Base-by-base conservation (phyloP, 2,113 vertebrate species). In the Syngnathoides biaculeatus region DNA sequence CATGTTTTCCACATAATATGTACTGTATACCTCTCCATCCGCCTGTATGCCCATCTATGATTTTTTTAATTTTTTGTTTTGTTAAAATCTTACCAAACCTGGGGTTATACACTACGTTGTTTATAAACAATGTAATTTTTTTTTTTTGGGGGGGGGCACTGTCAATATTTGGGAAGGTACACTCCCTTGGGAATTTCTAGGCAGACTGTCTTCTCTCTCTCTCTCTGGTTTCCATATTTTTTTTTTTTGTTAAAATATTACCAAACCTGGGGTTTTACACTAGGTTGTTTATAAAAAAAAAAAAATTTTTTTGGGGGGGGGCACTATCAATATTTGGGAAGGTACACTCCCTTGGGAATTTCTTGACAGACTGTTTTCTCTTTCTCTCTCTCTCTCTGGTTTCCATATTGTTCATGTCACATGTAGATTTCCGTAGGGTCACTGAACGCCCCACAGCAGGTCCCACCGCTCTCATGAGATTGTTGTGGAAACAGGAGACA, bases 381-480 rank as follows among this genome's bases (percentile, higher is more conserved):
- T 57, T 53, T 40, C 62, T 48, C 53, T 17, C n/a, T n/a, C n/a
- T n/a, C n/a, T n/a, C n/a, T n/a, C n/a, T n/a, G n/a, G 10, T 30
- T 13, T 27, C 55, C 53, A 9, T 64, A 42, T 59, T 22, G 48
- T 48, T 47, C 45, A 42, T 60, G 20, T n/a, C 58, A 56, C 71
- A 45, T 26, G 27, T 20, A 40, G 11, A 40, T 40, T 64, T 79
- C 81, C 78, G 66, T 53, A 47, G 69, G 67, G 63, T 38, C 67
- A 50, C 47, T 5, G 9, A 73, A 64, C 53, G 74, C 61, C 60
- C 72, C 65, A 80, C 50, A 83, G 74, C n/a, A 38, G 67, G 60
- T 77, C 69, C 47, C 71, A 75, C 71, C 59, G 73, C 70, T 65
- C 60, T 78, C 74, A 81, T 73, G 64, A 75, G 52, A 79, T 80